Evolutionary conservation across 2,888 invertebrate species (phyloP).

Genomic region (Entomobrya multifasciata): DNA sequence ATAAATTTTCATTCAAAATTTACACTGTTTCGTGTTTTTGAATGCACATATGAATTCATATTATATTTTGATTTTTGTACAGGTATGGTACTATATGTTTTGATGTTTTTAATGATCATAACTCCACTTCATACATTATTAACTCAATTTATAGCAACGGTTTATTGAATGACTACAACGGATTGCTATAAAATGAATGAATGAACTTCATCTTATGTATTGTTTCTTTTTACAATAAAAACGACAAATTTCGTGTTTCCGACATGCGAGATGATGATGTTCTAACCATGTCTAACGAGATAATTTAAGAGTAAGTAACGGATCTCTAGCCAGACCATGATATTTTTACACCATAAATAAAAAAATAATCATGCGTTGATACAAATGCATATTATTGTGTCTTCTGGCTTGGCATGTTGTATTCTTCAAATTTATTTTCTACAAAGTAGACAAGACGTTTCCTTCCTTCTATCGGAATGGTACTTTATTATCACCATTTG

Average conservation of each 20-base stretch:
- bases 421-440: neutral
- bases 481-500: conserved; percentile 31
- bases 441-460: conserved; percentile 13
- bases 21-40: neutral
- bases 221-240: too few relatives aligned
- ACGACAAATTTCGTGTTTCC: conserved; percentile 48
- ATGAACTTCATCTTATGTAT: conserved; percentile 40
- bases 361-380: conserved; percentile 19
- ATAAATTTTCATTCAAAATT: neutral
- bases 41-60: neutral
- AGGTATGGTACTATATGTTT: too few relatives aligned
- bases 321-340: conserved; percentile 16
- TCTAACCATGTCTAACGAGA: conserved; percentile 40
- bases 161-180: neutral
- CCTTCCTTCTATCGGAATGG: conserved; percentile 41
- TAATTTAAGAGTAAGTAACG: conserved; percentile 28
- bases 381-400: neutral
- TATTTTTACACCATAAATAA: conserved; percentile 50
- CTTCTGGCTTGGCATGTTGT: neutral
- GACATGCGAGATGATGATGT: conserved; percentile 24
- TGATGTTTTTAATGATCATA: too few relatives aligned
- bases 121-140: too few relatives aligned
- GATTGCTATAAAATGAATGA: conserved; percentile 7
- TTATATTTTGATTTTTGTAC: neutral
- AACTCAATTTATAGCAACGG: too few relatives aligned